Evolutionary conservation across 1,140 invertebrate genomes (phyloP), one percentile per base, ranked within the genome.

Genomic region (Drosophila biarmipes): DNA sequence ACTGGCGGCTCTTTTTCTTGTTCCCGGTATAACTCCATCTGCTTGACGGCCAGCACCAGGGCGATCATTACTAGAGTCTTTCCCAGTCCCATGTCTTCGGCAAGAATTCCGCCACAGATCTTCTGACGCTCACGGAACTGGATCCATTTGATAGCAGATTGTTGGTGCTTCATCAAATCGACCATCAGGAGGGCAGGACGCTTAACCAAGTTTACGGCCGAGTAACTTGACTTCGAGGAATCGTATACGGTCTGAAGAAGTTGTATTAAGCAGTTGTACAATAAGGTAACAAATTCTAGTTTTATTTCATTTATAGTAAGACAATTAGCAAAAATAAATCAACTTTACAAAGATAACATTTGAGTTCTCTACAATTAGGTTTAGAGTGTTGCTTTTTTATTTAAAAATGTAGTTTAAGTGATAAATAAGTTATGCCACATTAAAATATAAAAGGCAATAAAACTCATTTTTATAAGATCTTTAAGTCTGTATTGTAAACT

Each of bases 31-130:
- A 19, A 19, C 7, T 61, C 45, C 0, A 59, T 63, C 4, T 64
- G 35, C 1, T 24, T 75, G 0, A 42, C 21, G 46, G 92, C 92
- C 7, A 96, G 75, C 6, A 97, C 93, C 4, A 98, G 91, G 0
- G 97, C 94, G 64, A 99, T 97, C 95, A 98, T 97, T 0, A 96
- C 97, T 1, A 99, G 92, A 0, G 98, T 99, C 92, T 99, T 98
- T 2, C 80, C 80, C 15, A 85, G 29, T 5, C 80, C 80, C 80
- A 84, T 84, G n/a, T 84, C 80, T 4, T 84, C 80, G 6, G 76
- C 80, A 8, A 84, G 31, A 5, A 84, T 84, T 8, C 80, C 80
- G 10, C 80, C 80, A 6, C 52, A 17, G 7, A 81, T 58, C 4
- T 14, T 93, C 90, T 98, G 96, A 0, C 38, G 45, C 17, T 99